A percentile compares a stretch with the other conserved stretches of the same genome.
Evolutionary conservation across 2,113 vertebrate genomes (phyloP).

Genomic region (Rousettus leschenaultii): DNA sequence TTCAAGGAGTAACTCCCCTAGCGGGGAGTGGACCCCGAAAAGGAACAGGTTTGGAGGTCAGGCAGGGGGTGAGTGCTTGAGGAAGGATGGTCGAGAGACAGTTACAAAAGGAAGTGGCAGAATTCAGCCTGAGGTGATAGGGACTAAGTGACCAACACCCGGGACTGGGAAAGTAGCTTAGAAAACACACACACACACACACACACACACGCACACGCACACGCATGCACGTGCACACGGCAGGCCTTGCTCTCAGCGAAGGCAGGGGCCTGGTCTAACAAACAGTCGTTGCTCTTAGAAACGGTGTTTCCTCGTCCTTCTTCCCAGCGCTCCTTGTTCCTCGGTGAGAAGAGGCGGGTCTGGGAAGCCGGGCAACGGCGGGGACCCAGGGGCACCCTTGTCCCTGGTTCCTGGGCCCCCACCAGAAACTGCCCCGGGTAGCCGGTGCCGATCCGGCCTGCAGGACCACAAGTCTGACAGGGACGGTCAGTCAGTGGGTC

Average conservation of each 20-base stretch:
- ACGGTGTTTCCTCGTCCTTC: background rate
- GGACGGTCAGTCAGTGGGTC: too few species aligned
- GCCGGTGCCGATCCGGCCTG: rapidly evolving
- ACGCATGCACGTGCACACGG: too few species aligned
- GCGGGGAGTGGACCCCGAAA: rapidly evolving
- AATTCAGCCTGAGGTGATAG: background rate
- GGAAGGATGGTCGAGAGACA: background rate
- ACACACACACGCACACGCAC: background rate
- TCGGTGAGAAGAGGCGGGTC: background rate
- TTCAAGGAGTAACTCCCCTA: background rate
- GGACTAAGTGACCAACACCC: background rate
- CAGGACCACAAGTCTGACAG: background rate
- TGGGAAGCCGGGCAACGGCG: background rate
- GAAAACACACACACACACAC: background rate
- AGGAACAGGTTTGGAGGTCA: background rate
- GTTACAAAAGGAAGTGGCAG: rapidly evolving
- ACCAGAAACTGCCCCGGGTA: background rate
- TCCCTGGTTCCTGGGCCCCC: background rate
- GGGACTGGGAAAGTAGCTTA: background rate
- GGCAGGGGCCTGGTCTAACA: background rate
- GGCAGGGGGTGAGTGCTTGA: background rate
- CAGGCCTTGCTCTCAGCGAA: background rate
- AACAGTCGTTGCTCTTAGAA: background rate
- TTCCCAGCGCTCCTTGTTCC: background rate
- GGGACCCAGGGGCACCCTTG: background rate